Conservation (phyloP, 2,113 vertebrate genomes). For the Actenoides hombroni region DNA sequence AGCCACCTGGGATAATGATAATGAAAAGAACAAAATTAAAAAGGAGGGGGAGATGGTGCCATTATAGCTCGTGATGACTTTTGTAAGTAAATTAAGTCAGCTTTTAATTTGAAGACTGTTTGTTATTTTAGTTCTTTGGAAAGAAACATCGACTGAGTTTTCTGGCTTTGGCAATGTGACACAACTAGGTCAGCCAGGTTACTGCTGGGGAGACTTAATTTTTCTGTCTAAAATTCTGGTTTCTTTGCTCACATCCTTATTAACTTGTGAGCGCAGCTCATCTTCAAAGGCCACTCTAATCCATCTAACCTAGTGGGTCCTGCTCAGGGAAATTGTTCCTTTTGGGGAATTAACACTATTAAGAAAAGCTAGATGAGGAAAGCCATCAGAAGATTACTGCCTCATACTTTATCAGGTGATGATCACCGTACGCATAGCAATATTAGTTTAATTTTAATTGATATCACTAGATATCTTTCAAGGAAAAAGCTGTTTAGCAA, state of each 20-base stretch:
- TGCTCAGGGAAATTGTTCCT: neutral
- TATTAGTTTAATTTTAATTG: neutral
- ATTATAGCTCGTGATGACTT: neutral
- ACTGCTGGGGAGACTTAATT: neutral
- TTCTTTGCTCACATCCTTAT: neutral
- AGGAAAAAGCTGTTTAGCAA: neutral
- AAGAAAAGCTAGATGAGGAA: neutral
- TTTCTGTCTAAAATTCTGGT: neutral
- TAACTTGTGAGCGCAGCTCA: neutral
- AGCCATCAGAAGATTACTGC: neutral
- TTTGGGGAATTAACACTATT: neutral
- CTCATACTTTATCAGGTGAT: neutral
- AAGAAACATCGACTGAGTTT: neutral
- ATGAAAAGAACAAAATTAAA: constrained; percentile 61
- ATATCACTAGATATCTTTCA: neutral
- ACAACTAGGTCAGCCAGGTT: neutral
- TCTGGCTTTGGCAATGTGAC: neutral
- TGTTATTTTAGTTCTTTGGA: neutral
- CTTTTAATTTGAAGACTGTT: neutral
- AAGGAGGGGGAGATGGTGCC: neutral
- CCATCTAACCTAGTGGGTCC: neutral
- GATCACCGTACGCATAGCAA: rapidly evolving
- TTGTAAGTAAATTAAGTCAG: neutral
- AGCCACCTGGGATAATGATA: constrained; percentile 49
- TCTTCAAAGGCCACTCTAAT: neutral